phyloP scores from a whole-genome alignment of 2,888 invertebrate species.

The Drosophila mimetica region DNA sequence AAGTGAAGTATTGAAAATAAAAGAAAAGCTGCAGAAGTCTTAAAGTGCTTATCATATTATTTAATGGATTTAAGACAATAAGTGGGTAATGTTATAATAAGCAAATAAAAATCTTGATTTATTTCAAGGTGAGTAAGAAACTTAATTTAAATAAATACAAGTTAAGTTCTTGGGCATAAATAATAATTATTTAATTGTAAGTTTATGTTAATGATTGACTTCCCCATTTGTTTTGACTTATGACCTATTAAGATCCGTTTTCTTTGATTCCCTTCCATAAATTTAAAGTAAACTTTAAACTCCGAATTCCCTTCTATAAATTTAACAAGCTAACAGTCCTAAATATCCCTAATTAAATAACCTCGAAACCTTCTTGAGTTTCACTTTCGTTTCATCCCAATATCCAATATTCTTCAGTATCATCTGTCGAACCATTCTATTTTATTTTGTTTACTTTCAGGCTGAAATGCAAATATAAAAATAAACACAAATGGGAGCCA shows the following conservation, averaged over 20 bases:
- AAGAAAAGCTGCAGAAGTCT: not conserved
- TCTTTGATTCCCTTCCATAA: too few relatives aligned
- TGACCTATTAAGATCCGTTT: too few relatives aligned
- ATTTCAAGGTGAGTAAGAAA: not conserved
- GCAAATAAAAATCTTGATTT: not conserved
- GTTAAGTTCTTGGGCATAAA: not conserved
- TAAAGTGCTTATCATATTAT: too few relatives aligned
- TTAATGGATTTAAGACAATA: too few relatives aligned
- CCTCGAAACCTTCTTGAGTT: not conserved
- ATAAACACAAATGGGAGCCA: constrained; percentile 15
- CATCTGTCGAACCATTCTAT: constrained; percentile 11
- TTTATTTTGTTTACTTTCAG: constrained; percentile 12
- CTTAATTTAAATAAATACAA: too few relatives aligned
- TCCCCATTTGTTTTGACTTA: too few relatives aligned
- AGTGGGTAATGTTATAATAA: not conserved
- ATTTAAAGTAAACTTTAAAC: too few relatives aligned
- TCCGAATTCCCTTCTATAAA: too few relatives aligned
- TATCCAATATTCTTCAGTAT: not conserved
- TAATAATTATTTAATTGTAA: not conserved
- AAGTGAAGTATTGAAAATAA: not conserved
- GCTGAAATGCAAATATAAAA: constrained; percentile 15
- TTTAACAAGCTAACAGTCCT: too few relatives aligned
- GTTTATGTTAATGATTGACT: not conserved
- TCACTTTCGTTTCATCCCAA: constrained; percentile 33
- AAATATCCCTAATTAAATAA: not conserved